A percentile compares a stretch with the other conserved stretches of the same genome.
Conservation (phyloP, 2,113 vertebrate species). For the Hippoglossus stenolepis region DNA sequence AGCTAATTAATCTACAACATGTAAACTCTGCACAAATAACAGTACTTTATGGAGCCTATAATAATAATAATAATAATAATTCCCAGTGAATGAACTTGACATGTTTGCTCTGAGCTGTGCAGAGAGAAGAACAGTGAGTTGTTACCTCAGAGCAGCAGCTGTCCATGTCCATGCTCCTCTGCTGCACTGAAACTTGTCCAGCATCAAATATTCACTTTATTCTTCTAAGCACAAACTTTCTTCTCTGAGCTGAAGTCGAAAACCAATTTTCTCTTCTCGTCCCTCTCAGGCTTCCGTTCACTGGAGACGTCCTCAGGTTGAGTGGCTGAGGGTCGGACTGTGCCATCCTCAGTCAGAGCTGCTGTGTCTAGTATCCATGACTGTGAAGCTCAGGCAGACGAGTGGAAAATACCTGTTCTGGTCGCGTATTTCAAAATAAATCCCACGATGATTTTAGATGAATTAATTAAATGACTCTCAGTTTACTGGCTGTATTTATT, state of each 20-base stretch:
- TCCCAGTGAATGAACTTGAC: no score
- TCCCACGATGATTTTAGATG: rapidly evolving
- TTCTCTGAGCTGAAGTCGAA: neutral
- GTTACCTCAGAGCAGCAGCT: neutral
- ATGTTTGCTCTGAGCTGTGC: neutral
- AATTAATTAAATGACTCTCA: neutral
- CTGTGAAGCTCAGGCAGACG: neutral
- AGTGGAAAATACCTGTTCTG: rapidly evolving
- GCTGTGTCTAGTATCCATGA: neutral
- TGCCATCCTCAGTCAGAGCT: neutral
- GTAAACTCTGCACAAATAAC: no score
- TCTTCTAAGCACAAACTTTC: neutral
- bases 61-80: neutral
- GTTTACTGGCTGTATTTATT: constrained; percentile 11
- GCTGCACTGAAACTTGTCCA: neutral
- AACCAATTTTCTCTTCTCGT: no score
- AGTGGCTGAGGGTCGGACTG: neutral
- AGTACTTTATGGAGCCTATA: no score
- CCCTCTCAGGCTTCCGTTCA: neutral
- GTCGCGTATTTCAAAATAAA: constrained; percentile 21
- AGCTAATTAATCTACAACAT: no score
- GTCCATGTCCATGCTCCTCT: neutral
- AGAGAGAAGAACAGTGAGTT: neutral
- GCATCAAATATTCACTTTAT: neutral
- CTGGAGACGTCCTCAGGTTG: neutral